Conservation (phyloP, 1,140 invertebrate genomes). For the Stratiolaelaps scimitus region DNA sequence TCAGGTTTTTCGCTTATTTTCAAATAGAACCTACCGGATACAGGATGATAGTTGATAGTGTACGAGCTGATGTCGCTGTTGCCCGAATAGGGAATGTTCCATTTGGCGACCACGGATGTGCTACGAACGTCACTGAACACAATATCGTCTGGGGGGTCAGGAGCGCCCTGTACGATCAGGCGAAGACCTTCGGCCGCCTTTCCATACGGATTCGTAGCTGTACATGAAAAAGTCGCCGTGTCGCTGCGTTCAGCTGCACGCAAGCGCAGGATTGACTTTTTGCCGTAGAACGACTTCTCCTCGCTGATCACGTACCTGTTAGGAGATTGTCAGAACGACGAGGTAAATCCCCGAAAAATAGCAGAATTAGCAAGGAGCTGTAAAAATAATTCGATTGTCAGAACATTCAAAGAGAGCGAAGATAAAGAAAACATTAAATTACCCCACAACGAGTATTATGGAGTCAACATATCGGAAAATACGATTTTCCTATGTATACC, state of each 20-base stretch:
- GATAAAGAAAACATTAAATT: too few species aligned
- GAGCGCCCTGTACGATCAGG: constrained; percentile 22
- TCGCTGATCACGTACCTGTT: constrained; percentile 26
- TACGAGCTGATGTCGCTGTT: constrained; percentile 37
- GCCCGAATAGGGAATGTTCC: constrained; percentile 35
- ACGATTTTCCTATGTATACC: too few species aligned
- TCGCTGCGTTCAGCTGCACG: constrained; percentile 36
- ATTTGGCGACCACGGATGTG: constrained; percentile 30
- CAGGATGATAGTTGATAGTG: constrained; percentile 24
- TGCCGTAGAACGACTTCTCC: constrained; percentile 25
- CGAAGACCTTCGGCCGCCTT: constrained; percentile 35
- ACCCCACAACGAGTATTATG: too few species aligned
- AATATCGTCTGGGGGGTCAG: constrained; percentile 25
- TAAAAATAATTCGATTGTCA: too few species aligned
- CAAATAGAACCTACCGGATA: not conserved
- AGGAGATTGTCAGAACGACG: not conserved
- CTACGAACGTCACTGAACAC: constrained; percentile 17
- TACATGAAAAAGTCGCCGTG: constrained; percentile 43
- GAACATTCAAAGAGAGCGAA: too few species aligned
- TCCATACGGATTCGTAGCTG: constrained; percentile 41
- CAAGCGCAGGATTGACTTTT: constrained; percentile 19
- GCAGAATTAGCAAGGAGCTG: too few species aligned
- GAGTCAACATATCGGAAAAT: too few species aligned
- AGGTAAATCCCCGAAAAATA: not conserved
- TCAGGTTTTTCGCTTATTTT: too few species aligned